Evolutionary conservation across 92 coral and sea anemone species (phyloP).

Genomic region (Epizoanthus scotinus): DNA sequence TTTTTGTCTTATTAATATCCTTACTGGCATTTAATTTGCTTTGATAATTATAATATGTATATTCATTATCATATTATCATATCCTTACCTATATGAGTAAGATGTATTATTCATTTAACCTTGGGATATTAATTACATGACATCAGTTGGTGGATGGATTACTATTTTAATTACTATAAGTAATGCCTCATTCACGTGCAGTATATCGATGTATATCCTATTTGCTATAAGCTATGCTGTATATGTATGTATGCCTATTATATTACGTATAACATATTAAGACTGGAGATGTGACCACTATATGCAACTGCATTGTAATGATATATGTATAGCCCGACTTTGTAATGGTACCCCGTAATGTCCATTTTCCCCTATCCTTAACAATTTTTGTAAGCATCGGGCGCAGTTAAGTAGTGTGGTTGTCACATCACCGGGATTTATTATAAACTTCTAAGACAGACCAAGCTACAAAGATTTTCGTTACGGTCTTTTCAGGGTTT

Average conservation of each 20-base stretch:
- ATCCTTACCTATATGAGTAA: constrained; percentile 13
- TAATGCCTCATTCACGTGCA: too few relatives aligned
- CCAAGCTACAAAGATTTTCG: constrained; percentile 16
- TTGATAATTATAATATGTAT: constrained; percentile 19
- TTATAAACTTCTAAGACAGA: constrained; percentile 1
- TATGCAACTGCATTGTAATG: constrained; percentile 1
- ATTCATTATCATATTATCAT: constrained; percentile 16
- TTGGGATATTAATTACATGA: too few relatives aligned
- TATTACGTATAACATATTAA: too few relatives aligned
- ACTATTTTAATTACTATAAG: too few relatives aligned
- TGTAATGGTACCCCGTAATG: constrained; percentile 24
- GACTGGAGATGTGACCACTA: neutral
- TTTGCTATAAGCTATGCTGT: too few relatives aligned
- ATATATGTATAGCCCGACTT: neutral
- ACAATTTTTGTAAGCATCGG: constrained; percentile 6
- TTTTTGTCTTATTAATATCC: constrained; percentile 12
- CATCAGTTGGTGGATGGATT: too few relatives aligned
- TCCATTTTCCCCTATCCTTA: constrained; percentile 4
- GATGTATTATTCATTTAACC: constrained; percentile 11
- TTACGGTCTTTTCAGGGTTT: neutral
- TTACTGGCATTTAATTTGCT: constrained; percentile 17
- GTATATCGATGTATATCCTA: too few relatives aligned
- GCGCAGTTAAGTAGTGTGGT: constrained; percentile 14
- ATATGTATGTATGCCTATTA: too few relatives aligned
- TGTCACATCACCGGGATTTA: neutral